Conservation (phyloP, 2,888 invertebrate species). For the Andrena fulva region DNA sequence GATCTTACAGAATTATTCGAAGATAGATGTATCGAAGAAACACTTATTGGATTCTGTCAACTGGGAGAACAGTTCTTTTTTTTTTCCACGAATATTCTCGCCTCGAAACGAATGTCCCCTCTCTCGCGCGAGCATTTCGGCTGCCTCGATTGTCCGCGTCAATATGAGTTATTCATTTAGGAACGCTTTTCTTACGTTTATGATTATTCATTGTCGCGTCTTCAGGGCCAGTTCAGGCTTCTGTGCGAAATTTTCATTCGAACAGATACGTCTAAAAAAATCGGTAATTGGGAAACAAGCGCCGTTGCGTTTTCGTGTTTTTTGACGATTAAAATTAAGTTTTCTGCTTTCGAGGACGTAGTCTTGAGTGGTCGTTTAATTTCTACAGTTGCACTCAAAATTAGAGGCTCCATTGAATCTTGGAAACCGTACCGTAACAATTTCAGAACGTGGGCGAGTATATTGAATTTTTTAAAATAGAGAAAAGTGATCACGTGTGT, state of each 20-base stretch:
- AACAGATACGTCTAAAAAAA: not conserved
- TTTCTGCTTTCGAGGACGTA: too few relatives aligned
- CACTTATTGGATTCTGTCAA: slow-evolving; percentile 38
- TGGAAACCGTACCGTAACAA: too few relatives aligned
- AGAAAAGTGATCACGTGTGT: too few relatives aligned
- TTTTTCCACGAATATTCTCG: slow-evolving; percentile 14
- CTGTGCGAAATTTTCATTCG: not conserved
- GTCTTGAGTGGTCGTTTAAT: too few relatives aligned
- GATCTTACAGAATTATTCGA: slow-evolving; percentile 46
- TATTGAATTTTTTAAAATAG: too few relatives aligned
- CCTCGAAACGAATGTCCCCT: slow-evolving; percentile 19
- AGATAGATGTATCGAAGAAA: slow-evolving; percentile 58
- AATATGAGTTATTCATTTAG: slow-evolving; percentile 50
- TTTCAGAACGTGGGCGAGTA: too few relatives aligned
- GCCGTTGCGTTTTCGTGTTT: too few relatives aligned
- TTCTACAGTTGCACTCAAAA: too few relatives aligned
- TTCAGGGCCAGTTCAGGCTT: slow-evolving; percentile 38
- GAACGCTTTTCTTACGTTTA: slow-evolving; percentile 57
- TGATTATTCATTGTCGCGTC: slow-evolving; percentile 19
- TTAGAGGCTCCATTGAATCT: too few relatives aligned
- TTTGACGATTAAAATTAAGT: too few relatives aligned
- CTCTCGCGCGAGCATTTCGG: slow-evolving; percentile 43
- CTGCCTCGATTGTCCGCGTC: slow-evolving; percentile 64
- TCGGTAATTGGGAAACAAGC: too few relatives aligned
- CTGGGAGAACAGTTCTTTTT: slow-evolving; percentile 1